Base-by-base conservation (phyloP, 2,113 vertebrate species). In the Gymnocephalus cernua region DNA sequence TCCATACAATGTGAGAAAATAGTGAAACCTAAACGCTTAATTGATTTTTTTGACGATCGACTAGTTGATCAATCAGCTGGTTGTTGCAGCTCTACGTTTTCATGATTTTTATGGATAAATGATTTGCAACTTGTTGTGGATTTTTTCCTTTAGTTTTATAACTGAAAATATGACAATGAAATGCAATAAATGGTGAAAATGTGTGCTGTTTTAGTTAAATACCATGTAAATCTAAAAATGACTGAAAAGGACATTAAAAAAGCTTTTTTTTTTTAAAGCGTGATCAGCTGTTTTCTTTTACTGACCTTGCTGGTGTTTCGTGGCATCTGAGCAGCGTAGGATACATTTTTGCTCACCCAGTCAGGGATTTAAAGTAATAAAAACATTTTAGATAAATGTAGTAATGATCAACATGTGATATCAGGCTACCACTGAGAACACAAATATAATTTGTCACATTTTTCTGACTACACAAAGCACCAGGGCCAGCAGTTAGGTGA, bases 121-220 rank as follows among this genome's bases (percentile, higher is more conserved):
- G 62, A 29, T 53, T n/a, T 78, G 50, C 8, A 59, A 27, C 3
- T 62, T 67, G 19, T n/a, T 51, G 14, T 65, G 23, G 41, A 64
- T 64, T 32, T 32, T 32, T 32, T 41, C 38, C 38, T 8, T n/a
- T n/a, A n/a, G n/a, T n/a, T 32, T 62, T 66, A 4, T 13, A 7
- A 35, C 14, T 29, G 10, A n/a, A 68, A 72, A 59, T 62, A 11
- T 47, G 21, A 8, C 27, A 88, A 83, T 88, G 81, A 85, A 86
- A 67, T n/a, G 18, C 0, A 56, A 69, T 29, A 21, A 51, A 62
- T 38, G 19, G 2, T 35, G 1, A 65, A 59, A 62, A 61, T 0
- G 18, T 57, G 27, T 66, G 3, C 38, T 78, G 56, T 69, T 73
- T 71, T 63, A 57, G 21, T 63, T 25, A 21, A 61, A 76, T 73